These are phyloP conservation scores for Scleropages formosus DNA, from an alignment of 2,797 vertebrate species.

Conservation along the genomic window DNA sequence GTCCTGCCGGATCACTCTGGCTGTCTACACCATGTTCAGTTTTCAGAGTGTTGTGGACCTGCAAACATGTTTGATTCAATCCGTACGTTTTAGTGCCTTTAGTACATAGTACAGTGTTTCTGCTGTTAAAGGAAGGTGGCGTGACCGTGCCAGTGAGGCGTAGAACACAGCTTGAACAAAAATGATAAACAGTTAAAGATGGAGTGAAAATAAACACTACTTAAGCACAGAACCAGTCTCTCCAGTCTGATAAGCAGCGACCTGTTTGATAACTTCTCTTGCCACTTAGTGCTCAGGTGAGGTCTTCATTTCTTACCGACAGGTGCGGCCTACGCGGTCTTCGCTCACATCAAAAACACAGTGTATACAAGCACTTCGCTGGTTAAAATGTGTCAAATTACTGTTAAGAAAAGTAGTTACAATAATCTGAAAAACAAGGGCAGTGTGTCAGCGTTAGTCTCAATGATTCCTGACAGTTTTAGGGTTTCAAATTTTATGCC, in stretches of 20 bases:
- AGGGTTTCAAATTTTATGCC: not conserved
- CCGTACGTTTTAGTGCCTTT: constrained; percentile 32
- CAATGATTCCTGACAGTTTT: not conserved
- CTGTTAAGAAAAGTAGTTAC: not conserved
- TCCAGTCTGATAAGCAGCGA: constrained; percentile 41
- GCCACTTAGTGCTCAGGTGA: not conserved
- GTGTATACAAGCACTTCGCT: not conserved
- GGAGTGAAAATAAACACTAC: constrained; percentile 48
- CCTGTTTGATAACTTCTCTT: constrained; percentile 23
- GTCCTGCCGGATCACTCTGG: constrained; percentile 36
- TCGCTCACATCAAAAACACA: no score
- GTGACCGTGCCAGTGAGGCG: constrained; percentile 29
- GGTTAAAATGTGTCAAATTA: not conserved
- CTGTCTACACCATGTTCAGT: not conserved
- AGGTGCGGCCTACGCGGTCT: not conserved
- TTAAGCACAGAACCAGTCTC: constrained; percentile 53
- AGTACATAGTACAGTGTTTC: constrained; percentile 39
- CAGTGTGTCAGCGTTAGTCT: not conserved
- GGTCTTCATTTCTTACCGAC: not conserved
- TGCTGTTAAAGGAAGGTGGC: constrained; percentile 9
- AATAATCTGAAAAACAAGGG: not conserved
- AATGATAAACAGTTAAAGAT: constrained; percentile 39
- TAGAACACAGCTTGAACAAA: constrained; percentile 51
- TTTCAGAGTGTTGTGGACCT: constrained; percentile 1
- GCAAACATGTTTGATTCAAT: constrained; percentile 22